A percentile compares a stretch with the other conserved stretches of the same genome.
phyloP scores from a whole-genome alignment of 2,888 invertebrate species.

The Buathra laborator region DNA sequence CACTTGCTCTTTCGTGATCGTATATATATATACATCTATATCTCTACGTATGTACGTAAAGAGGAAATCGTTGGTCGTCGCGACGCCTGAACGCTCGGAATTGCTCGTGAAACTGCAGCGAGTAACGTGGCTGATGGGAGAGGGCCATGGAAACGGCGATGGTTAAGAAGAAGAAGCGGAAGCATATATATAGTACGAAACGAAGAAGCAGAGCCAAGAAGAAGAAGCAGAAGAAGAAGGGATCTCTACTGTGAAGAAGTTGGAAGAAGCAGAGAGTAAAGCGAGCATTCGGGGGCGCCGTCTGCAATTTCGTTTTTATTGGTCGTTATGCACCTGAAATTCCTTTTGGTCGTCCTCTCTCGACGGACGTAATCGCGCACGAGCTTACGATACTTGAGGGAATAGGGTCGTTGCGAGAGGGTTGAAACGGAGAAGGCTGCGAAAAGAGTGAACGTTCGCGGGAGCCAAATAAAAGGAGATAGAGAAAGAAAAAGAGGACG shows the following conservation, averaged over 20 bases:
- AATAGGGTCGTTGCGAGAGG: conserved; percentile 64
- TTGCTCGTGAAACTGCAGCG: conserved; percentile 65
- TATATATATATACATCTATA: not conserved
- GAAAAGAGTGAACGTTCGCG: conserved; percentile 49
- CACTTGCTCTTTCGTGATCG: conserved; percentile 3
- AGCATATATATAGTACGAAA: conserved; percentile 39
- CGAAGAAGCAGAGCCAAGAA: conserved; percentile 48
- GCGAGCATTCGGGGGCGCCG: conserved; percentile 54
- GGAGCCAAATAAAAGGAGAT: conserved; percentile 63
- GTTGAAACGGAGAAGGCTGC: conserved; percentile 21
- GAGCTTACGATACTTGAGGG: conserved; percentile 65
- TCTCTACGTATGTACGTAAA: conserved; percentile 8
- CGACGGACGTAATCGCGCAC: conserved; percentile 63
- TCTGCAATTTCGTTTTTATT: conserved; percentile 67
- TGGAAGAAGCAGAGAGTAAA: conserved; percentile 24
- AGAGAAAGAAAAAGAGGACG: conserved; percentile 17
- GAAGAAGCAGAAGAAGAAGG: conserved; percentile 14
- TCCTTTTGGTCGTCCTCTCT: conserved; percentile 60
- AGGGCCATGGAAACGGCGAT: not conserved
- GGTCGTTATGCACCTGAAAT: conserved; percentile 69
- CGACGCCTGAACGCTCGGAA: conserved; percentile 60
- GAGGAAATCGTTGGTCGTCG: conserved; percentile 53
- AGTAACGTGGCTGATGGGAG: conserved; percentile 31
- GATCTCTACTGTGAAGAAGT: conserved; percentile 7
- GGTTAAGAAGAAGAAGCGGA: conserved; percentile 23